Percentiles rank a stretch among this genome's conserved stretches.
These are phyloP conservation scores for Elaphurus davidianus DNA, from an alignment of 2,113 vertebrate genomes.

Conservation along the genomic window DNA sequence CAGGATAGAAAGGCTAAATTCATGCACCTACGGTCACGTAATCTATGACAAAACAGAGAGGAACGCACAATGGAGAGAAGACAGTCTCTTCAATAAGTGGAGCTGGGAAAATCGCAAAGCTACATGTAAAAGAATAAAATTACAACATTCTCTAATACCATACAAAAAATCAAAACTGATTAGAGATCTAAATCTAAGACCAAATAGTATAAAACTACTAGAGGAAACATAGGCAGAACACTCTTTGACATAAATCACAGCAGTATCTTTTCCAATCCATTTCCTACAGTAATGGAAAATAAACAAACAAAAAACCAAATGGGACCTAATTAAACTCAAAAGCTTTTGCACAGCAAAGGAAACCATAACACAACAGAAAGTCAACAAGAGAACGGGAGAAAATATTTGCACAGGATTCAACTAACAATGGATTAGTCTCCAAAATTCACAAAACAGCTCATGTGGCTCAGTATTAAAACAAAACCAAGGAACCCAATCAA, in stretches of 20 bases:
- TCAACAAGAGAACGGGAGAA: background rate
- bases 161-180: background rate
- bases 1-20: background rate
- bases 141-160: background rate
- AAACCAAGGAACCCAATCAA: background rate
- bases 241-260: background rate
- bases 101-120: background rate
- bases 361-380: background rate
- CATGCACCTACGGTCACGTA: background rate
- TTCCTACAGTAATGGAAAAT: background rate
- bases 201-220: background rate
- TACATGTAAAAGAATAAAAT: background rate
- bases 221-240: background rate
- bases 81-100: background rate
- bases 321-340: background rate
- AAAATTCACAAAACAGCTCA: background rate
- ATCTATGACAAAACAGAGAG: background rate
- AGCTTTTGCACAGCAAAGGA: background rate
- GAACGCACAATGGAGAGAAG: background rate
- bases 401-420: background rate
- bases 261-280: background rate
- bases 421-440: background rate
- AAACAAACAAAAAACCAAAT: background rate
- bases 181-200: background rate
- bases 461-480: background rate